Evolutionary conservation across 2,797 vertebrate genomes (phyloP), one percentile per base, ranked within the genome.

Genomic region (Halcyon chelicuti): DNA sequence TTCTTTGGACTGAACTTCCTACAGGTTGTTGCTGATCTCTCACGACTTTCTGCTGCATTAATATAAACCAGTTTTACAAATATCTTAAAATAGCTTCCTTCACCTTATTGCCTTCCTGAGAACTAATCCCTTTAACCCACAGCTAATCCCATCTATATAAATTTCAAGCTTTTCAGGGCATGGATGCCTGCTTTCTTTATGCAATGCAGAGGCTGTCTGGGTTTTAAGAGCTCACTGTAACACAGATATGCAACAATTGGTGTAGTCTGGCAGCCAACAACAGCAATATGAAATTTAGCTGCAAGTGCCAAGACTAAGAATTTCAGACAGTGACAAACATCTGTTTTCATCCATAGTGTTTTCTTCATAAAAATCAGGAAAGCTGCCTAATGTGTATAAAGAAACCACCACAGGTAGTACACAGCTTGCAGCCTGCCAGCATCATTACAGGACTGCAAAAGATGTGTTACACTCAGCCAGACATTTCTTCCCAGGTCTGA

Each of bases 381-480:
- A 92, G 55, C 73, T 94, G 91, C 68, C 77, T 86, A 95, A 86
- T 86, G n/a, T 68, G 52, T 77, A 85, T 80, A 61, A 94, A 87
- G 67, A 92, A 91, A 90, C 51, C 63, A 90, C 28, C n/a, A 35
- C 49, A 51, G 49, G n/a, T 29, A 2, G 33, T 35, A 35, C 39
- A 51, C 88, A 90, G 73, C 14, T 57, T 65, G 47, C 21, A 76
- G 73, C 31, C 49, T 82, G 58, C 81, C 87, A 93, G 31, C 0
- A 0, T 23, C 0, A 0, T 1, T 39, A 57, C 55, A 62, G 84
- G 68, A 67, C 44, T 95, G 68, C 70, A 90, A 46, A 86, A 94
- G 58, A 42, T 4, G 2, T 15, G 22, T 51, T 72, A 52, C 37
- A 15, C 20, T 80, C 1, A 6, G 72, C 26, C 78, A 91, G 80